Base-by-base conservation (phyloP, 1,140 invertebrate species). In the Hylyphantes graminicola region DNA sequence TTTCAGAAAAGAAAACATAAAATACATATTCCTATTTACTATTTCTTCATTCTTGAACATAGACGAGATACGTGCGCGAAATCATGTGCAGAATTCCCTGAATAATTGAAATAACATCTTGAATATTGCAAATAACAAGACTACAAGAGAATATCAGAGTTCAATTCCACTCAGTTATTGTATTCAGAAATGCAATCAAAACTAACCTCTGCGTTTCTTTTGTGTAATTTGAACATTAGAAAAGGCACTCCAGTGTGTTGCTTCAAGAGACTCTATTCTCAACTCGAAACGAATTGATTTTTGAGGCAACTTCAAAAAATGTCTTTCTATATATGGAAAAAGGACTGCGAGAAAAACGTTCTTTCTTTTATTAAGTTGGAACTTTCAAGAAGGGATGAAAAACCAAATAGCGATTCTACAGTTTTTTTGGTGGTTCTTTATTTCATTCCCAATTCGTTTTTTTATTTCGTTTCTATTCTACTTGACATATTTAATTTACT, bases 231-330 rank as follows among this genome's bases (percentile, higher is more conserved):
- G 61, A 80, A 12, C 65, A 80, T 70, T 80, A 67, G 51, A 81
- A 81, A 81, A 81, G 73, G 63, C 55, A 64, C 55, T 73, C 79
- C 57, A 67, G 7, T 63, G 79, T 73, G 79, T 81, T 73, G 72
- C 65, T 55, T 50, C 79, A 35, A 13, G 51, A 81, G 73, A 81
- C 73, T 57, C 68, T 55, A 59, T 81, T 81, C 70, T 61, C 54
- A 73, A 73, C 79, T 53, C 72, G 57, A 70, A 59, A 81, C 65
- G 79, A 81, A 81, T 81, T 73, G 79, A 81, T 81, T 81, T 73
- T 73, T 64, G 50, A 73, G 57, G 68, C 65, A 63, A 57, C 68
- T 63, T 64, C 68, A 15, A 13, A 21, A 57, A 53, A 63, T 81
- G 17, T 81, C 53, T 73, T 73, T 80, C 55, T 70, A 10, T 80